Base-by-base conservation (phyloP, 2,113 vertebrate species). In the Porphyrio hochstetteri region DNA sequence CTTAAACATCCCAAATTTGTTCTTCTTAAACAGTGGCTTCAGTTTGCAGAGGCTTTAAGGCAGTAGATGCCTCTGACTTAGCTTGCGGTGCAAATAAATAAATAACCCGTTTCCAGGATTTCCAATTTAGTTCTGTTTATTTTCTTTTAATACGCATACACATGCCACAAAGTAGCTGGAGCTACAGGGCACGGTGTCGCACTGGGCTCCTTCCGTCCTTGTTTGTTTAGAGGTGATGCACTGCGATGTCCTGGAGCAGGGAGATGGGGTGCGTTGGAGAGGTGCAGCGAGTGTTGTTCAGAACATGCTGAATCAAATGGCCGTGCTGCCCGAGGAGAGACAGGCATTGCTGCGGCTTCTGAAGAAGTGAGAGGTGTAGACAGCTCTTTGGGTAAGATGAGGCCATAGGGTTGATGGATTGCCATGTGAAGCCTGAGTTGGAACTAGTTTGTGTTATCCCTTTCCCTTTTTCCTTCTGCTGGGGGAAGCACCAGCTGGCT, bases 101-200 rank as follows among this genome's bases (percentile, higher is more conserved):
- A 95, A 56, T 77, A 76, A 64, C 25, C 65, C 7, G 3, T 53
- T 78, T 55, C 53, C 82, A 70, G 78, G 42, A 60, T 65, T 87
- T 87, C 79, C 92, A 90, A 53, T 70, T 85, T n/a, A 69, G 60
- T 28, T 50, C 31, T 88, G 77, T 92, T 97, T 97, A 12, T 95
- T 95, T 97, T 95, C 70, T 42, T 79, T 69, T 10, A 29, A 78
- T 87, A 48, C 53, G n/a, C 18, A 6, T 36, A 12, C 60, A 64
- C 16, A 20, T 14, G 12, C 33, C 59, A 46, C 35, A 27, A 36
- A 79, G 77, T 10, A 46, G 94, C 91, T 56, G 71, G 59, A 61
- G 31, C 64, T 60, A 13, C 65, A 40, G 53, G 8, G 27, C 59
- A 11, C 1, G 16, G 56, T 19, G 69, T 60, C 33, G 13, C 53